Conservation (phyloP, 2,888 invertebrate species). For the Scaptomyza parva region DNA sequence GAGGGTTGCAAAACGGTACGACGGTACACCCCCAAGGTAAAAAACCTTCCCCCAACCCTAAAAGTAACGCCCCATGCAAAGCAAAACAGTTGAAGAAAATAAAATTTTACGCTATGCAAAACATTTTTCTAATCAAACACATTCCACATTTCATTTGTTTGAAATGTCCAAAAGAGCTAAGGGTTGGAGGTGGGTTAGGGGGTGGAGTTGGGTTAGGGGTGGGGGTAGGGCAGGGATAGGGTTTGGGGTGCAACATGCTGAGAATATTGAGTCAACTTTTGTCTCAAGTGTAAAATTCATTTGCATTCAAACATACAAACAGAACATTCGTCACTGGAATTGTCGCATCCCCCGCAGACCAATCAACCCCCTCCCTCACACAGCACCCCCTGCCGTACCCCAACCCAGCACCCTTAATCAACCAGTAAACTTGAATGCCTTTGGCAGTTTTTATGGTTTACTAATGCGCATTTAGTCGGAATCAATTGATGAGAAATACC, state of each 20-base stretch:
- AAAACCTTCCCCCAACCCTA: neutral
- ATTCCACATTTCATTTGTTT: slow-evolving; percentile 77
- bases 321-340: slow-evolving; percentile 56
- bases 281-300: slow-evolving; percentile 80
- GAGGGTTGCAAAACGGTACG: slow-evolving; percentile 56
- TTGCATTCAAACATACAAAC: no score
- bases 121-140: slow-evolving; percentile 80
- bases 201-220: neutral
- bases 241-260: neutral
- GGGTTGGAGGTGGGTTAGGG: neutral
- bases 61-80: slow-evolving; percentile 65
- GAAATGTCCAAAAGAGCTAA: slow-evolving; percentile 23
- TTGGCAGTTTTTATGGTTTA: slow-evolving; percentile 50
- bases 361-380: neutral
- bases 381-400: neutral
- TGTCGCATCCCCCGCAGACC: slow-evolving; percentile 28
- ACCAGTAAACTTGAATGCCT: slow-evolving; percentile 2
- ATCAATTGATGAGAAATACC: slow-evolving; percentile 69
- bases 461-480: slow-evolving; percentile 75
- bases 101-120: slow-evolving; percentile 79
- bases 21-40: slow-evolving; percentile 37
- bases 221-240: neutral
- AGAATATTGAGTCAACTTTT: slow-evolving; percentile 39
- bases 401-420: slow-evolving; percentile 1
- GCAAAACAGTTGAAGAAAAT: slow-evolving; percentile 37